Evolutionary conservation across 92 coral and sea anemone species (phyloP).

Genomic region (Phymanthus crucifer): DNA sequence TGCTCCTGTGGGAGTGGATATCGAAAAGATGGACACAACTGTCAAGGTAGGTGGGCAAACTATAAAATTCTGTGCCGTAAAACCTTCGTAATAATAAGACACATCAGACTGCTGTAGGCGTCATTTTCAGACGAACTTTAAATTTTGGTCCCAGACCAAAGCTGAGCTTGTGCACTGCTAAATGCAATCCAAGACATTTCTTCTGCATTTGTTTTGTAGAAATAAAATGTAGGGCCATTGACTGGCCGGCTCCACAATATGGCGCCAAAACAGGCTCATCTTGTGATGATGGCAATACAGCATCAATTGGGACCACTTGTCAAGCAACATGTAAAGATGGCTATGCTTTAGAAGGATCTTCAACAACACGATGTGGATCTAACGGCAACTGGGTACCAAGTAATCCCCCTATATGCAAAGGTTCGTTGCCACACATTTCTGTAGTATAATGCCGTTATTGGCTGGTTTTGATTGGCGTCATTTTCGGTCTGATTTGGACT

Average conservation of each 20-base stretch:
- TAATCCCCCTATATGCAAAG: conserved; percentile 27
- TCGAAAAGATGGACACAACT: conserved; percentile 10
- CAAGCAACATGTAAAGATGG: conserved; percentile 34
- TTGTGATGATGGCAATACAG: conserved; percentile 29
- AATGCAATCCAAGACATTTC: neutral
- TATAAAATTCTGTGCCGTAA: too few species aligned
- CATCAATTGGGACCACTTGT: conserved; percentile 25
- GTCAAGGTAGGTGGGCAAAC: conserved; percentile 5
- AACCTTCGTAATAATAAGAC: neutral
- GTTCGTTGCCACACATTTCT: neutral
- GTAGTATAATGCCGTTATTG: too few species aligned
- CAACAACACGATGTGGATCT: conserved; percentile 3
- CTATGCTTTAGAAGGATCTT: conserved; percentile 34
- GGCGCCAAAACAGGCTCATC: conserved; percentile 26
- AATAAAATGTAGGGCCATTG: conserved; percentile 10
- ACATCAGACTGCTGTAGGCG: too few species aligned
- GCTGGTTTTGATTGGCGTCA: too few species aligned
- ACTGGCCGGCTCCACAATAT: conserved; percentile 36
- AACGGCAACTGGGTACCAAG: conserved; percentile 37
- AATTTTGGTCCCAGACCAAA: too few species aligned
- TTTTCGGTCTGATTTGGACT: too few species aligned
- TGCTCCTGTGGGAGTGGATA: conserved; percentile 23
- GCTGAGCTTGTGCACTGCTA: too few species aligned
- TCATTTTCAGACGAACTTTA: too few species aligned
- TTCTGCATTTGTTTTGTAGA: neutral